Conservation (phyloP, 2,113 vertebrate genomes). For the Lota lota region DNA sequence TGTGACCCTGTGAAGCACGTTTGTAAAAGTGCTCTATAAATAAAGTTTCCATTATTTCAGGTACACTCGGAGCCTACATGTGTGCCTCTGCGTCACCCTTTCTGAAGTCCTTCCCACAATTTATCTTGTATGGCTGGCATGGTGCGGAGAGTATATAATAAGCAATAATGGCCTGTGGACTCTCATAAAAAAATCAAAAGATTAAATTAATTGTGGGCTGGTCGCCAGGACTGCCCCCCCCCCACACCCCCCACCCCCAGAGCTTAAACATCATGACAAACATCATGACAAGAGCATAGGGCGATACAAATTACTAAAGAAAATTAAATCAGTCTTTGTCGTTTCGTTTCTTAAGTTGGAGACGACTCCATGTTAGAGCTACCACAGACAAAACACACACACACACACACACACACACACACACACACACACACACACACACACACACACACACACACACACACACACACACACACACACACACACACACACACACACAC, state of each 20-base stretch:
- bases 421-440: neutral
- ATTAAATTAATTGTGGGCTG: neutral
- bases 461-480: neutral
- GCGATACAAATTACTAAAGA: neutral
- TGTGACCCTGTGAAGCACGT: no score
- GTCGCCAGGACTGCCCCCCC: neutral
- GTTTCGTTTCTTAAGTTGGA: slow-evolving; percentile 21
- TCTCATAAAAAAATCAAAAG: neutral
- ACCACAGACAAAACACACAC: neutral
- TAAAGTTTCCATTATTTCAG: no score
- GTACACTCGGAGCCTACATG: no score
- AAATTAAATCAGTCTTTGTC: neutral
- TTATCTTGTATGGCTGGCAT: no score
- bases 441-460: neutral
- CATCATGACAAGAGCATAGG: neutral
- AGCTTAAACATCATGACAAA: slow-evolving; percentile 2
- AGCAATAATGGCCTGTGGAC: neutral
- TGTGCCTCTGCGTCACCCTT: no score
- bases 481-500: no score
- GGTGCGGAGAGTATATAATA: no score
- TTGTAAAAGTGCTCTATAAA: no score
- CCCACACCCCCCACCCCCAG: neutral
- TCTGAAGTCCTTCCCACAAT: no score
- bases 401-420: neutral
- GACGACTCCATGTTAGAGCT: slow-evolving; percentile 17